Percentiles rank a stretch among this genome's conserved stretches.
phyloP scores from a whole-genome alignment of 2,888 invertebrate species.

The Diachrysia chrysitis region DNA sequence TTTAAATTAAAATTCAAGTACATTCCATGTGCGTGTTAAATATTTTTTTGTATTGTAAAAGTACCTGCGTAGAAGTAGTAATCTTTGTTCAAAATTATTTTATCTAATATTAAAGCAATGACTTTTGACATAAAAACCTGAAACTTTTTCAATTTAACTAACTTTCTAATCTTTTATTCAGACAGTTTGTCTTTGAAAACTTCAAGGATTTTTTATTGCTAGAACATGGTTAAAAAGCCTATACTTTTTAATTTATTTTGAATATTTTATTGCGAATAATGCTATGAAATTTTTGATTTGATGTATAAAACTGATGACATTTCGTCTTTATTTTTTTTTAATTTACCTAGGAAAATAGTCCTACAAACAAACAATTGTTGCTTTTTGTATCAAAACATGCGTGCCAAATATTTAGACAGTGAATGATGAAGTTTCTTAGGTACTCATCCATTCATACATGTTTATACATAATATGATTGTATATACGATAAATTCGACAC shows the following conservation, averaged over 20 bases:
- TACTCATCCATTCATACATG: background rate
- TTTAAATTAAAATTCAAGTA: background rate
- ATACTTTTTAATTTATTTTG: background rate
- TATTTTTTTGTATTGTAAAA: background rate
- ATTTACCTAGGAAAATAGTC: too few species aligned
- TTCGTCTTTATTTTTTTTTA: too few species aligned
- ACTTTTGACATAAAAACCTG: background rate
- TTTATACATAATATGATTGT: background rate
- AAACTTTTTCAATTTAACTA: constrained; percentile 47
- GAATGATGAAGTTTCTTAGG: background rate
- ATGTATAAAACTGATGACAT: too few species aligned
- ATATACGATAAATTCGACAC: constrained; percentile 1
- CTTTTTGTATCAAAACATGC: too few species aligned
- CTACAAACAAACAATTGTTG: too few species aligned
- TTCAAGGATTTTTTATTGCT: constrained; percentile 8
- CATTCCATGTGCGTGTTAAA: background rate
- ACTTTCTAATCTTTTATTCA: constrained; percentile 31
- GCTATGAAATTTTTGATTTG: too few species aligned
- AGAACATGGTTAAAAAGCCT: background rate
- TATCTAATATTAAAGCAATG: background rate
- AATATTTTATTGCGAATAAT: too few species aligned
- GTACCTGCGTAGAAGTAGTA: background rate
- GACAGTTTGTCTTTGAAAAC: constrained; percentile 27
- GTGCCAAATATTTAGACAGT: background rate
- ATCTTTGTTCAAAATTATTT: background rate